Evolutionary conservation across 2,888 invertebrate genomes (phyloP).

Genomic region (Toxonevra muliebris): DNA sequence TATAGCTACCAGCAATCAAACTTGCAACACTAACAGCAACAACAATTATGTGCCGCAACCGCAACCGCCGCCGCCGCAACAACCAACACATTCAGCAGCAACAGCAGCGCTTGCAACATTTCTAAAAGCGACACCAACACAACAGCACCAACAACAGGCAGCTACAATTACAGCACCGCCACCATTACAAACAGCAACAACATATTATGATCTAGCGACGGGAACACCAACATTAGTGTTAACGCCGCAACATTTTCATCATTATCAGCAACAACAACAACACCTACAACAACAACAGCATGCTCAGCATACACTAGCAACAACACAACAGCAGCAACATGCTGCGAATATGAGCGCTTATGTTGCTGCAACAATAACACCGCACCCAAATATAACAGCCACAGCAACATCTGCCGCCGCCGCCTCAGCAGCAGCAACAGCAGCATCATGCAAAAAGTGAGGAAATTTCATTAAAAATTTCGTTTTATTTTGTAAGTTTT

Average conservation of each 20-base stretch:
- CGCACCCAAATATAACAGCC: background rate
- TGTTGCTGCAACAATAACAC: no score
- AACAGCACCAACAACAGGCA: constrained; percentile 41
- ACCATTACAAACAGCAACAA: background rate
- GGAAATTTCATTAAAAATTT: no score
- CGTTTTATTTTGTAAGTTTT: no score
- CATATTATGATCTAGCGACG: no score
- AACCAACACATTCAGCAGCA: constrained; percentile 32
- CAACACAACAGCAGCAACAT: constrained; percentile 12
- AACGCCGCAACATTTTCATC: no score
- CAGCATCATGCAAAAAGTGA: no score
- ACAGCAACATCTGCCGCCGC: background rate
- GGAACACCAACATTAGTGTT: no score
- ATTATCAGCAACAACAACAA: constrained; percentile 2
- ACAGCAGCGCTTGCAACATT: constrained; percentile 42
- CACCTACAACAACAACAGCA: constrained; percentile 46
- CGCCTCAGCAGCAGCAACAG: no score
- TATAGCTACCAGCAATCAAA: constrained; percentile 40
- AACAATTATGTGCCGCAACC: constrained; percentile 36
- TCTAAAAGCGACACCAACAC: constrained; percentile 5
- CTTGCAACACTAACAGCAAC: constrained; percentile 43
- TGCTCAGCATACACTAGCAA: background rate
- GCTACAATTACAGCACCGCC: constrained; percentile 39
- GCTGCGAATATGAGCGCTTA: background rate
- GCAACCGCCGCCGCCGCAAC: constrained; percentile 39